A percentile compares a stretch with the other conserved stretches of the same genome.
Evolutionary conservation across 2,797 vertebrate genomes (phyloP).

Genomic region (Trachurus trachurus): DNA sequence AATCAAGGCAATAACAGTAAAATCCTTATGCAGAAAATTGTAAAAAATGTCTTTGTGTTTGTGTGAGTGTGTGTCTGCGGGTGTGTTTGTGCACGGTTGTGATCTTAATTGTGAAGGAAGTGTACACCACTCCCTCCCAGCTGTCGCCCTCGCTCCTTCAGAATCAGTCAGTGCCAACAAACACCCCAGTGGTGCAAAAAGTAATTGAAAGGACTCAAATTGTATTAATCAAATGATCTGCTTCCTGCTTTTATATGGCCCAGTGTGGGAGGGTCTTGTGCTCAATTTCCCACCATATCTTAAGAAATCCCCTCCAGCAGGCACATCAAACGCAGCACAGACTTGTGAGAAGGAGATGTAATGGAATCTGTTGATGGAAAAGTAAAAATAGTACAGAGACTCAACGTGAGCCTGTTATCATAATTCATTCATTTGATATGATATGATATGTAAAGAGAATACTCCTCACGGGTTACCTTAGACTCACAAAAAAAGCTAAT

Average conservation of each 20-base stretch:
- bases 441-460: conserved; percentile 10
- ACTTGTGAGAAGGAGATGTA: conserved; percentile 41
- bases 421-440: conserved; percentile 48
- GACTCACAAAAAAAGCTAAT: conserved; percentile 26
- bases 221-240: conserved; percentile 60
- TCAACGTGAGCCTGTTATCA: conserved; percentile 31
- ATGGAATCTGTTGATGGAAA: conserved; percentile 57
- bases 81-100: conserved; percentile 18
- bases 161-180: conserved; percentile 43
- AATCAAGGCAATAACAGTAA: conserved; percentile 73
- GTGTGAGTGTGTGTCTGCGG: conserved; percentile 18
- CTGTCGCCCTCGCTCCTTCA: conserved; percentile 37
- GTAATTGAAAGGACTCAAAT: conserved; percentile 63
- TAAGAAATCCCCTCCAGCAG: conserved; percentile 58
- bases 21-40: conserved; percentile 50
- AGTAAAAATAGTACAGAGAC: conserved; percentile 47
- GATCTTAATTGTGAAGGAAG: conserved; percentile 62
- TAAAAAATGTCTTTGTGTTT: background rate
- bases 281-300: conserved; percentile 51
- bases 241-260: conserved; percentile 58
- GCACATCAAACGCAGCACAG: conserved; percentile 64
- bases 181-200: conserved; percentile 40
- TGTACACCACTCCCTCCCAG: conserved; percentile 42
- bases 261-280: conserved; percentile 48
- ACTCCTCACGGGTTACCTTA: conserved; percentile 30